Percentiles rank a stretch among this genome's conserved stretches.
phyloP scores from a whole-genome alignment of 1,140 invertebrate genomes.

The Atta colombica region DNA sequence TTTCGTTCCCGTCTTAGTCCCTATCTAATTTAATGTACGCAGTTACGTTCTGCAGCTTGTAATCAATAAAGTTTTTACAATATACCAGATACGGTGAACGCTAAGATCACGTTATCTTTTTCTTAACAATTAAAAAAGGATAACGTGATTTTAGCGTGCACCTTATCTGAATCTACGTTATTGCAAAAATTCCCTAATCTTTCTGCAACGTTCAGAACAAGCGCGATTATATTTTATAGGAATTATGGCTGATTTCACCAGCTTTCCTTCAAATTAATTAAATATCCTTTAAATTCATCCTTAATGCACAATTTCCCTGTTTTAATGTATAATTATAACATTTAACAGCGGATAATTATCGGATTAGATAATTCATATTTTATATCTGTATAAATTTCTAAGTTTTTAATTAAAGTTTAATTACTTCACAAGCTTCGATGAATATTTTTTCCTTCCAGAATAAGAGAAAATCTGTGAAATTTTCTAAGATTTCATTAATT shows the following conservation, averaged over 20 bases:
- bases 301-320: not conserved
- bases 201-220: not conserved
- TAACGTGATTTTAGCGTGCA: no score
- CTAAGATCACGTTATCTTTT: no score
- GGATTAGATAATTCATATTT: not conserved
- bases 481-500: not conserved
- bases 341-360: not conserved
- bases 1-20: slow-evolving; percentile 91
- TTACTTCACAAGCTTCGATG: not conserved
- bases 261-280: slow-evolving; percentile 28
- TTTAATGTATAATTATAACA: not conserved
- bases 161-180: no score
- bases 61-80: not conserved
- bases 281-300: not conserved
- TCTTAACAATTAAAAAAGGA: no score
- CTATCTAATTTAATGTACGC: slow-evolving; percentile 57
- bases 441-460: not conserved
- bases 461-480: not conserved
- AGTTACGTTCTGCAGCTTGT: not conserved
- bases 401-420: not conserved
- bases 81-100: no score
- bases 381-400: not conserved
- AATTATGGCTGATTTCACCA: slow-evolving; percentile 16
- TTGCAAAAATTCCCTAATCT: no score
- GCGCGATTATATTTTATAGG: not conserved